These are phyloP conservation scores for Axea sp. DNA, from an alignment of 2,888 invertebrate species.

Conservation along the genomic window DNA sequence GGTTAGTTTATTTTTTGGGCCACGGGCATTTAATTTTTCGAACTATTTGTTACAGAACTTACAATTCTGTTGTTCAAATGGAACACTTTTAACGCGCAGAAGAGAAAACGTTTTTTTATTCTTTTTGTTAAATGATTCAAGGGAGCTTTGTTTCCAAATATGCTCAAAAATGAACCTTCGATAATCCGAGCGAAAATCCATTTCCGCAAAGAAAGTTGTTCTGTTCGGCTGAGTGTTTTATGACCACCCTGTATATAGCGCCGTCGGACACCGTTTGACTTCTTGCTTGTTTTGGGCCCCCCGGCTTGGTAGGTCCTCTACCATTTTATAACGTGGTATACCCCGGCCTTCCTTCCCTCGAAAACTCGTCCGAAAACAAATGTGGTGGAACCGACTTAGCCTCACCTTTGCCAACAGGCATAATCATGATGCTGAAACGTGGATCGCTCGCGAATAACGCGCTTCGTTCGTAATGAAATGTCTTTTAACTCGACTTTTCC, in stretches of 20 bases:
- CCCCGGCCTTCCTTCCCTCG: slow-evolving; percentile 58
- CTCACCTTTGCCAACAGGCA: slow-evolving; percentile 49
- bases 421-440: slow-evolving; percentile 33
- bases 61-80: too few relatives aligned
- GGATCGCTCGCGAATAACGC: slow-evolving; percentile 15
- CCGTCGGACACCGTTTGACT: slow-evolving; percentile 61
- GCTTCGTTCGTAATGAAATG: slow-evolving; percentile 1
- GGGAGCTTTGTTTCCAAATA: slow-evolving; percentile 10
- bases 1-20: too few relatives aligned
- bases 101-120: too few relatives aligned
- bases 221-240: slow-evolving; percentile 27
- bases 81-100: too few relatives aligned
- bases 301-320: slow-evolving; percentile 66
- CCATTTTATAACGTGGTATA: slow-evolving; percentile 69
- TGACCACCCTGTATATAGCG: slow-evolving; percentile 63
- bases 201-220: slow-evolving; percentile 42
- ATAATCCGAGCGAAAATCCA: slow-evolving; percentile 25
- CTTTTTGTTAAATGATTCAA: too few relatives aligned
- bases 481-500: neutral
- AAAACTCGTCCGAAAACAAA: slow-evolving; percentile 62
- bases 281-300: slow-evolving; percentile 66
- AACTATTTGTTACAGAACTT: too few relatives aligned
- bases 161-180: slow-evolving; percentile 27
- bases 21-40: too few relatives aligned
- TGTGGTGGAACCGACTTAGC: slow-evolving; percentile 55